These are phyloP conservation scores for Scomber japonicus DNA, from an alignment of 2,113 vertebrate genomes.

Conservation along the genomic window DNA sequence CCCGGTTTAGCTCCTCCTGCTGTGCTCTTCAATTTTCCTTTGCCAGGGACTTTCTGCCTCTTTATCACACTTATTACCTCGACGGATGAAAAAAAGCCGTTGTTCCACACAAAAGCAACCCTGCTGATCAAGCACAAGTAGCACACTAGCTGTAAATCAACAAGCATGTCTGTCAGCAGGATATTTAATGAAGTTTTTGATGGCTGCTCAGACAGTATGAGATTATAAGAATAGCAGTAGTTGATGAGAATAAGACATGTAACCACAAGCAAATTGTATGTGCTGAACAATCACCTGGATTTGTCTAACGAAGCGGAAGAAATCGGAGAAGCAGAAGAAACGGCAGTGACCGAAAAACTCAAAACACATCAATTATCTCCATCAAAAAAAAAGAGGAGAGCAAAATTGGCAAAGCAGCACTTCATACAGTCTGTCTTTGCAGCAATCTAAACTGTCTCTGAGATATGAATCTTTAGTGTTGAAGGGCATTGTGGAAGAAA, in stretches of 20 bases:
- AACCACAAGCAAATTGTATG: background rate
- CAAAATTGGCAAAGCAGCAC: conserved; percentile 38
- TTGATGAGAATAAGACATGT: background rate
- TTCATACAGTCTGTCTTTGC: conserved; percentile 27
- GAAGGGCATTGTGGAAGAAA: conserved; percentile 63
- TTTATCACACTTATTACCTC: conserved; percentile 1
- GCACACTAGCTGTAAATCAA: background rate
- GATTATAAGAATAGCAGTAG: background rate
- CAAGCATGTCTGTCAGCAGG: background rate
- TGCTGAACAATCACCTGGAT: background rate
- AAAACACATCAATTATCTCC: conserved; percentile 52
- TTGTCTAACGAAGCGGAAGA: background rate
- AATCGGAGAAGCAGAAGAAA: conserved; percentile 15
- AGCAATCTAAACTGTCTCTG: conserved; percentile 26
- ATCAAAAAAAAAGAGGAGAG: background rate
- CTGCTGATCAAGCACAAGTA: background rate
- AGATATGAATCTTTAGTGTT: conserved; percentile 57
- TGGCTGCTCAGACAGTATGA: background rate
- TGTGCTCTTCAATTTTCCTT: background rate
- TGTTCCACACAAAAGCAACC: background rate
- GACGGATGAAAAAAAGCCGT: background rate
- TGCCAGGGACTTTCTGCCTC: background rate
- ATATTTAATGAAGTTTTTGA: conserved; percentile 1
- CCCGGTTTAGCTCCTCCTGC: background rate
- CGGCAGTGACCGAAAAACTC: conserved; percentile 6